These are phyloP conservation scores for Gymnorhina tibicen DNA, from an alignment of 2,113 vertebrate species.

Conservation along the genomic window DNA sequence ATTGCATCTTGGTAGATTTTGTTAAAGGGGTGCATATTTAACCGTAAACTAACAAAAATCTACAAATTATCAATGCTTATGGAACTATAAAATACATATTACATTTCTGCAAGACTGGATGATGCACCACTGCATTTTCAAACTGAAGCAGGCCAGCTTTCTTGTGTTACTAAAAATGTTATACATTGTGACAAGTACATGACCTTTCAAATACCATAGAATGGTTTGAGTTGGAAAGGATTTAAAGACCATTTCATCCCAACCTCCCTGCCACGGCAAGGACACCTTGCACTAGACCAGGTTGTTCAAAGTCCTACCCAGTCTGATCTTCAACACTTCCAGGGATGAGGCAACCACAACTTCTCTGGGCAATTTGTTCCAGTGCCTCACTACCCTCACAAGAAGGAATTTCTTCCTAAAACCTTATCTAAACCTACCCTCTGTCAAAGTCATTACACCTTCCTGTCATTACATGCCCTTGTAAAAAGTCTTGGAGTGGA, in stretches of 20 bases:
- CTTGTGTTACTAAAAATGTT: not conserved
- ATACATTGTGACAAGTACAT: not conserved
- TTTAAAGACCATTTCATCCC: not conserved
- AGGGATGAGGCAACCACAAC: not conserved
- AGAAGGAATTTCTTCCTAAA: not conserved
- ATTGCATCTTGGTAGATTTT: not conserved
- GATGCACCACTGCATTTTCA: not conserved
- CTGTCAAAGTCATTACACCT: not conserved
- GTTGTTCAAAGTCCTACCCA: not conserved
- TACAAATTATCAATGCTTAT: not conserved
- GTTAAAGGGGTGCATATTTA: not conserved
- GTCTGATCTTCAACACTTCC: not conserved
- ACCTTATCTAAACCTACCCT: not conserved
- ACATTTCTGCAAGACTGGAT: not conserved
- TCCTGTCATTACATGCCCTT: not conserved
- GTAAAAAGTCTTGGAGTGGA: not conserved
- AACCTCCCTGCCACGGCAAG: not conserved
- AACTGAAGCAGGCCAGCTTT: not conserved
- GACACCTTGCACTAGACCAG: not conserved
- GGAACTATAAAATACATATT: not conserved
- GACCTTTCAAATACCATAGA: not conserved
- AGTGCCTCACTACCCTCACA: not conserved
- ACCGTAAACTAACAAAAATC: not conserved
- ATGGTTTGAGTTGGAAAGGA: not conserved
- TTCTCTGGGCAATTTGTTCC: not conserved